Percentiles rank a stretch among this genome's conserved stretches.
Conservation (phyloP, 2,113 vertebrate species). For the Puntigrus tetrazona region DNA sequence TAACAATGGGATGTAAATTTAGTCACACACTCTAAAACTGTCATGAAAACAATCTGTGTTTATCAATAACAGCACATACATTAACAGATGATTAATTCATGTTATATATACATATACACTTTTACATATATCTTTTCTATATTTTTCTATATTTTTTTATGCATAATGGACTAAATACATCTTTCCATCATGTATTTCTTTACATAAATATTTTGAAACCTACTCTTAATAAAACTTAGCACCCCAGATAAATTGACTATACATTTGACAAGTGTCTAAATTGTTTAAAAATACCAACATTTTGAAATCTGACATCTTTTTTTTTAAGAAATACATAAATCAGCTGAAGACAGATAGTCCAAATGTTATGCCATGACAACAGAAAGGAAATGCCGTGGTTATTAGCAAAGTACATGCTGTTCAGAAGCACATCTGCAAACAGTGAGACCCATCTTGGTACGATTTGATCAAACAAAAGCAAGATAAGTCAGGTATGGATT, state of each 20-base stretch:
- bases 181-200: background rate
- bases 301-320: background rate
- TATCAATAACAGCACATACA: background rate
- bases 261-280: background rate
- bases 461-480: conserved; percentile 9
- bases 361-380: background rate
- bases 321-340: background rate
- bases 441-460: background rate
- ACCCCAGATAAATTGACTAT: background rate
- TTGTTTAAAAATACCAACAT: background rate
- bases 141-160: too few relatives aligned
- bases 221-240: background rate
- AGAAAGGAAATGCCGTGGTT: background rate
- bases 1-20: background rate
- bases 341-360: background rate
- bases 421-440: background rate
- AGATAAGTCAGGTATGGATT: background rate
- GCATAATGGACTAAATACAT: too few relatives aligned
- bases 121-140: too few relatives aligned
- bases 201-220: background rate
- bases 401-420: background rate
- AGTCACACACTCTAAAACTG: background rate
- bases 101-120: background rate
- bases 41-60: background rate
- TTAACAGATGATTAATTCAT: background rate